These are phyloP conservation scores for Neopipo cinnamomea DNA, from an alignment of 2,113 vertebrate species.

Conservation along the genomic window DNA sequence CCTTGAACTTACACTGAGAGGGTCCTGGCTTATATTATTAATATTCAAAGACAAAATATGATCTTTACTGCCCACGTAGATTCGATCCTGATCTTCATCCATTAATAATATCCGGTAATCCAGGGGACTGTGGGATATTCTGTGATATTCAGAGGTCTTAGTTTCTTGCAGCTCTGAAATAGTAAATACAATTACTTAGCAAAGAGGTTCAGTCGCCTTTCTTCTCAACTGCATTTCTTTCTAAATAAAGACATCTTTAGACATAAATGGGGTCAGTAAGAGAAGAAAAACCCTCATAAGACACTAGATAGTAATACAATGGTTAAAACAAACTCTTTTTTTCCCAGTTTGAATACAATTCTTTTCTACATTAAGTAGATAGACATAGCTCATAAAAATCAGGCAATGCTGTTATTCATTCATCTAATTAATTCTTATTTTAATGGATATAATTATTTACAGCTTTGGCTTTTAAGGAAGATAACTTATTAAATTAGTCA, in stretches of 20 bases:
- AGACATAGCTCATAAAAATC: background rate
- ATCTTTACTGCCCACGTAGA: slow-evolving; percentile 98
- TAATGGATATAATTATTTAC: slow-evolving; percentile 37
- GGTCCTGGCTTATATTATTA: slow-evolving; percentile 93
- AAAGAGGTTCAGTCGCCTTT: background rate
- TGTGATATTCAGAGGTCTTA: slow-evolving; percentile 87
- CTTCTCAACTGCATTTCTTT: background rate
- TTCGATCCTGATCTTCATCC: slow-evolving; percentile 98
- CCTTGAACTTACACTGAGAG: slow-evolving; percentile 83
- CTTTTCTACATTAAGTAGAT: background rate
- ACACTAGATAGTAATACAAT: background rate
- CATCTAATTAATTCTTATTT: background rate
- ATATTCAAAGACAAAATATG: slow-evolving; percentile 95
- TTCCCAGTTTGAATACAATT: background rate
- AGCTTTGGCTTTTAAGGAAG: slow-evolving; percentile 19
- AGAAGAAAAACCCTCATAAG: background rate
- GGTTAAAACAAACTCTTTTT: background rate
- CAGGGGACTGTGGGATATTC: slow-evolving; percentile 85
- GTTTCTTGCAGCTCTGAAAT: slow-evolving; percentile 87
- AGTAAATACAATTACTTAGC: slow-evolving; percentile 10
- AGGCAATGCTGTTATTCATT: background rate
- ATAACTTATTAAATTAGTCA: slow-evolving; percentile 7
- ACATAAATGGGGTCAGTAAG: background rate
- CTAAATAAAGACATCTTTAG: background rate
- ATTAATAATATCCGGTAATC: slow-evolving; percentile 96